phyloP scores from a whole-genome alignment of 2,797 vertebrate genomes.

The Neoniphon sammara region DNA sequence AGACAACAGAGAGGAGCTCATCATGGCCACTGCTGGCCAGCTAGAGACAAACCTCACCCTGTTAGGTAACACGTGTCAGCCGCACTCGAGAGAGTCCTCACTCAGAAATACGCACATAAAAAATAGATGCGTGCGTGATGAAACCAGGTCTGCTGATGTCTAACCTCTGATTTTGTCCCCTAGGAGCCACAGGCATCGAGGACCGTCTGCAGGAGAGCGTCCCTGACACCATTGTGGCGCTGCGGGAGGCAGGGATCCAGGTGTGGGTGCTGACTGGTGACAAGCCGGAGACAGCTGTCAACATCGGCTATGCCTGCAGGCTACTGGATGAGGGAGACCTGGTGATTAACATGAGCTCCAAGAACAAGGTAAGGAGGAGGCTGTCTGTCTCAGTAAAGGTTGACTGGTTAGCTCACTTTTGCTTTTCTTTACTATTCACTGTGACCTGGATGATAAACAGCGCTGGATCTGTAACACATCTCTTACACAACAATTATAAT shows the following conservation, averaged over 20 bases:
- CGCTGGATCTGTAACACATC: background rate
- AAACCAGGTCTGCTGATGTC: background rate
- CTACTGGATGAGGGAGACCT: slow-evolving; percentile 90
- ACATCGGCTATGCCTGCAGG: slow-evolving; percentile 93
- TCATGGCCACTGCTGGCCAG: slow-evolving; percentile 86
- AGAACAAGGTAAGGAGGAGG: slow-evolving; percentile 85
- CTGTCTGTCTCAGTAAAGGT: slow-evolving; percentile 18
- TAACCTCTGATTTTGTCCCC: slow-evolving; percentile 37
- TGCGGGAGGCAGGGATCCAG: slow-evolving; percentile 91
- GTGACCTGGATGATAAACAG: slow-evolving; percentile 11
- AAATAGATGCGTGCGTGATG: slow-evolving; percentile 3
- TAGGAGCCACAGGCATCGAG: slow-evolving; percentile 96
- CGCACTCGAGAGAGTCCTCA: background rate
- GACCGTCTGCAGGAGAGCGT: slow-evolving; percentile 94
- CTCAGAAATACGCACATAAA: background rate
- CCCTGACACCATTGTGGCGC: slow-evolving; percentile 89
- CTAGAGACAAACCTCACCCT: slow-evolving; percentile 91
- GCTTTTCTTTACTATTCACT: slow-evolving; percentile 12
- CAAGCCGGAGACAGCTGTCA: slow-evolving; percentile 96
- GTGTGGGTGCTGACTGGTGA: slow-evolving; percentile 97
- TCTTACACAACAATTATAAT: background rate
- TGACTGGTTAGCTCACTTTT: slow-evolving; percentile 7
- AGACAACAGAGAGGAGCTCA: slow-evolving; percentile 88
- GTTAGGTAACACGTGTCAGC: slow-evolving; percentile 83
- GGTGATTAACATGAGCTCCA: slow-evolving; percentile 92